Conservation (phyloP, 1,140 invertebrate genomes). For the Formica exsecta region DNA sequence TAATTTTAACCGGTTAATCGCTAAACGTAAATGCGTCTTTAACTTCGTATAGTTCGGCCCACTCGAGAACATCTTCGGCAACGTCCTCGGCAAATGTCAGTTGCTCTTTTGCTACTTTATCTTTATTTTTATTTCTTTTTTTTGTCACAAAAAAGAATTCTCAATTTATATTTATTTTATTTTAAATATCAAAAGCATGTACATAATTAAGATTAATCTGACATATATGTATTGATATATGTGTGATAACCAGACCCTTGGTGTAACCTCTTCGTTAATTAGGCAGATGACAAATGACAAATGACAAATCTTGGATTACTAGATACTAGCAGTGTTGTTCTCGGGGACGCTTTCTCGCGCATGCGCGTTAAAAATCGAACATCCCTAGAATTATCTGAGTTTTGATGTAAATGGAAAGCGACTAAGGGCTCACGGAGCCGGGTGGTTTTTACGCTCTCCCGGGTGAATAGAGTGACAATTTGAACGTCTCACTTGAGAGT, state of each 20-base stretch:
- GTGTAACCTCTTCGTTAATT: not conserved
- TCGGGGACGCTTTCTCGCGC: no score
- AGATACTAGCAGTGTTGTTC: no score
- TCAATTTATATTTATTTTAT: not conserved
- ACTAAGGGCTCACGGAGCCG: no score
- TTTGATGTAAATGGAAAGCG: no score
- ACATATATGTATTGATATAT: not conserved
- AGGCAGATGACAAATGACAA: not conserved
- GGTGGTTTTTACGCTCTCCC: no score
- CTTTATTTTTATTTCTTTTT: not conserved
- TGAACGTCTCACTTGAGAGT: no score
- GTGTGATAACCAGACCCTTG: not conserved
- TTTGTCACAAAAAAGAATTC: not conserved
- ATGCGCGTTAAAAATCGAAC: no score
- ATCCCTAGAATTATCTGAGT: no score
- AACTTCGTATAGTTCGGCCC: constrained; percentile 97
- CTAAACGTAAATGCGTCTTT: constrained; percentile 97
- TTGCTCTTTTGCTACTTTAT: not conserved
- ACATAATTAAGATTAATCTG: constrained; percentile 1
- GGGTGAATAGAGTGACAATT: no score
- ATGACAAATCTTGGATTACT: not conserved
- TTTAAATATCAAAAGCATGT: not conserved
- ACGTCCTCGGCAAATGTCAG: not conserved
- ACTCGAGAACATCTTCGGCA: constrained; percentile 93
- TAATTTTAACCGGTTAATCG: constrained; percentile 97